phyloP scores from a whole-genome alignment of 2,888 invertebrate species.

The Lampropteryx suffumata region DNA sequence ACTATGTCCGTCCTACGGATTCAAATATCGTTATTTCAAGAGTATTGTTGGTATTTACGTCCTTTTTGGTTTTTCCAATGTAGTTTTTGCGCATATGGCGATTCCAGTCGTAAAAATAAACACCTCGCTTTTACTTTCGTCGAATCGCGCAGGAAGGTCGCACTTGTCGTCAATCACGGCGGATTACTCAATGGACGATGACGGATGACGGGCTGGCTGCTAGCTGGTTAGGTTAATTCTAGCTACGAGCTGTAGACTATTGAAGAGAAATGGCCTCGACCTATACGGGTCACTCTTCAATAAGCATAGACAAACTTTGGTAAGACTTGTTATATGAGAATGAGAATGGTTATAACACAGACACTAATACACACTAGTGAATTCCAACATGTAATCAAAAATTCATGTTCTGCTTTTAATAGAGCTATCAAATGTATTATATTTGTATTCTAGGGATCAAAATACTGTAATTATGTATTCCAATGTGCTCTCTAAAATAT shows the following conservation, averaged over 20 bases:
- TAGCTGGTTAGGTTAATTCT: neutral
- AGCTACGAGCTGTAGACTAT: neutral
- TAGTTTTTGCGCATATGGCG: neutral
- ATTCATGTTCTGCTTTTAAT: too few relatives aligned
- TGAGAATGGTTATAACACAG: too few relatives aligned
- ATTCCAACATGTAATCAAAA: too few relatives aligned
- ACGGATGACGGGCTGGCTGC: constrained; percentile 11
- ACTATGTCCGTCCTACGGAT: constrained; percentile 1
- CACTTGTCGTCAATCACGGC: constrained; percentile 21
- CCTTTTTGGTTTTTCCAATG: constrained; percentile 2
- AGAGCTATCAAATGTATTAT: too few relatives aligned
- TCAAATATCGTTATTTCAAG: neutral
- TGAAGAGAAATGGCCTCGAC: constrained; percentile 14
- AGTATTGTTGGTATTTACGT: constrained; percentile 2
- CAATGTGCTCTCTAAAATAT: neutral
- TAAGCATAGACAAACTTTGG: too few relatives aligned
- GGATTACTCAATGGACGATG: constrained; percentile 26
- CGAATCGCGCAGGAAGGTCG: constrained; percentile 26
- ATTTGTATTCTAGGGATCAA: too few relatives aligned
- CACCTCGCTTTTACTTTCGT: constrained; percentile 25
- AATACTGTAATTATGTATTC: too few relatives aligned
- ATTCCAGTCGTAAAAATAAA: constrained; percentile 10
- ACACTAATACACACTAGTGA: too few relatives aligned
- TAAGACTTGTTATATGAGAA: too few relatives aligned
- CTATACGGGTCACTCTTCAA: too few relatives aligned